Evolutionary conservation across 2,888 invertebrate species (phyloP).

Genomic region (Drymonia ruficornis): DNA sequence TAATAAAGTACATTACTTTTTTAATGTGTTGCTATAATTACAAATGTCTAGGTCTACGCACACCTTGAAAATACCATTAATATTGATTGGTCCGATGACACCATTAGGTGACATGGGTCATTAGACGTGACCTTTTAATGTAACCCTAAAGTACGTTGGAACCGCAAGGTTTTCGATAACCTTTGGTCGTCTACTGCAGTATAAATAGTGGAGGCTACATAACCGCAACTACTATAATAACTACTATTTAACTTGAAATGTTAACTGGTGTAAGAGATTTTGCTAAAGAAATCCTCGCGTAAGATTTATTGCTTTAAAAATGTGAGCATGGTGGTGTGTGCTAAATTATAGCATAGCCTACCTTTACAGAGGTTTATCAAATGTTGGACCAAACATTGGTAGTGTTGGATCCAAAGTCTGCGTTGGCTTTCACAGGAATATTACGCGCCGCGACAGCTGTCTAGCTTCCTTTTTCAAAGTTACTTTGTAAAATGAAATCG

Average conservation of each 20-base stretch:
- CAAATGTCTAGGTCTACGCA: background rate
- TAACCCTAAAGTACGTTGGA: slow-evolving; percentile 1
- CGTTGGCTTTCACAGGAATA: slow-evolving; percentile 30
- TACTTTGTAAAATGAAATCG: slow-evolving; percentile 72
- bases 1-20: no score
- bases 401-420: slow-evolving; percentile 4
- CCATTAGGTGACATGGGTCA: slow-evolving; percentile 1
- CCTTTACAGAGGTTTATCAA: background rate
- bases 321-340: no score
- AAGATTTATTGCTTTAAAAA: no score
- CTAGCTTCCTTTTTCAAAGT: slow-evolving; percentile 43
- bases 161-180: slow-evolving; percentile 1
- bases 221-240: background rate
- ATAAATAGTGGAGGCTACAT: background rate
- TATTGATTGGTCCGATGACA: slow-evolving; percentile 6
- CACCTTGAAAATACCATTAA: background rate
- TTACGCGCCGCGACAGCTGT: slow-evolving; percentile 42
- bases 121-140: slow-evolving; percentile 5
- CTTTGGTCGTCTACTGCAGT: background rate
- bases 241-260: no score
- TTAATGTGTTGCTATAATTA: background rate
- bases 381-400: slow-evolving; percentile 15
- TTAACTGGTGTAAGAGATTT: no score
- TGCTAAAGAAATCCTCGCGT: no score
- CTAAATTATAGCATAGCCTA: no score